Base-by-base conservation (phyloP, 2,113 vertebrate species). In the Cyrtonyx montezumae region DNA sequence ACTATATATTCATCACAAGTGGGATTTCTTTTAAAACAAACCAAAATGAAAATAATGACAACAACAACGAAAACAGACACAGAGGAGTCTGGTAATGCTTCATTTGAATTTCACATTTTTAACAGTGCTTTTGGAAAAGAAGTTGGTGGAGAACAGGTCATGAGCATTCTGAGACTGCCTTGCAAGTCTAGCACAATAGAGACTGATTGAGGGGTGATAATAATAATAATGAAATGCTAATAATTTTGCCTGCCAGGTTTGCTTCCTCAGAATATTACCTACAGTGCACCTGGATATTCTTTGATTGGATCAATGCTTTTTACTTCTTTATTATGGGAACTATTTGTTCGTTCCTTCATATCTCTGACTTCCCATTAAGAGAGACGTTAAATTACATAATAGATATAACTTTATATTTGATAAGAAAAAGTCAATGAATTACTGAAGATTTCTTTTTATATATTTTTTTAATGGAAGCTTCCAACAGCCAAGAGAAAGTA, bases 181-280 rank as follows among this genome's bases (percentile, higher is more conserved):
- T 28, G 37, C 61, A 79, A 34, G 11, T 48, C 36, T 8, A 69
- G 22, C 1, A 8, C 82, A 48, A 16, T 14, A 34, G 49, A 23
- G 19, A 90, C 71, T 90, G 49, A n/a, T 55, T 12, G 7, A 49
- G 85, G 26, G 68, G 19, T 0, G 0, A 83, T 16, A 11, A 3
- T 58, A 88, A 58, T 74, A 84, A 92, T 55, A 92, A 89, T 85
- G 79, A 91, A 92, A 83, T 80, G 23, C 46, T 74, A 92, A 68
- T 66, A 79, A 32, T 77, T 93, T 43, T 87, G 73, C 69, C 91
- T 92, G 76, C 37, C 71, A 91, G 77, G 46, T 48, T 87, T 91
- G 49, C 70, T 91, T 93, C 87, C 91, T 87, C 88, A 87, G 80
- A 82, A 85, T 79, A 79, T 96, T 93, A 86, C 69, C 69, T 88